phyloP scores from a whole-genome alignment of 1,140 invertebrate species.

The Bombus picipes region DNA sequence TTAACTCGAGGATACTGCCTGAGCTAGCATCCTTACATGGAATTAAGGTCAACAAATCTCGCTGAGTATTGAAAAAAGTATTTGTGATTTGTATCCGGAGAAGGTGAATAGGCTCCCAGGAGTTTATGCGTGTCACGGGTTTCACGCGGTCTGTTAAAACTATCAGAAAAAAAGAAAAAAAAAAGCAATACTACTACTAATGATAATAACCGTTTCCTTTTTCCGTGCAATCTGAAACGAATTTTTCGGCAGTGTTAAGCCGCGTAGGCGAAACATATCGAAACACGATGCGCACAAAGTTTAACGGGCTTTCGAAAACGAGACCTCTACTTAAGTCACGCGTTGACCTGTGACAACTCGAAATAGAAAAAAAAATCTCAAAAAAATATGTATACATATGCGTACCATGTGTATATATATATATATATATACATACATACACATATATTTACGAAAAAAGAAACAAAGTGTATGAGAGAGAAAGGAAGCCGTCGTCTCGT shows the following conservation, averaged over 20 bases:
- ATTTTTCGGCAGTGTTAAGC: slow-evolving; percentile 42
- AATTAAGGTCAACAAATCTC: slow-evolving; percentile 43
- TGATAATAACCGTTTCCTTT: slow-evolving; percentile 44
- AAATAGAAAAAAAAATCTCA: neutral
- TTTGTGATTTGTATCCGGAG: slow-evolving; percentile 23
- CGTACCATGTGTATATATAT: neutral
- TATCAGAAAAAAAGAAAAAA: slow-evolving; percentile 1
- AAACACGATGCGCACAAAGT: slow-evolving; percentile 47
- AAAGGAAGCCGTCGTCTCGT: slow-evolving; percentile 56
- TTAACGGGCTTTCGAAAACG: slow-evolving; percentile 38
- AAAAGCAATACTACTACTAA: neutral
- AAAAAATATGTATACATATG: slow-evolving; percentile 13
- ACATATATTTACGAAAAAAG: slow-evolving; percentile 30
- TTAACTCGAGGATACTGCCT: slow-evolving; percentile 42
- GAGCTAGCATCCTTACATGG: slow-evolving; percentile 49
- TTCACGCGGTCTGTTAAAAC: slow-evolving; percentile 26
- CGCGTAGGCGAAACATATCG: slow-evolving; percentile 22
- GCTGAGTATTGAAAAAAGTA: slow-evolving; percentile 12
- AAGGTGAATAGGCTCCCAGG: slow-evolving; percentile 38
- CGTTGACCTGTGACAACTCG: slow-evolving; percentile 36
- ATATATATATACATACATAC: slow-evolving; percentile 1
- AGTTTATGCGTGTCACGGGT: slow-evolving; percentile 37
- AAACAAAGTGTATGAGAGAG: slow-evolving; percentile 47
- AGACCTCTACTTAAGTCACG: slow-evolving; percentile 39
- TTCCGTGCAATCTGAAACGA: slow-evolving; percentile 38